These are phyloP conservation scores for Rugalucina vietnamica DNA, from an alignment of 2,888 invertebrate species.

Conservation along the genomic window DNA sequence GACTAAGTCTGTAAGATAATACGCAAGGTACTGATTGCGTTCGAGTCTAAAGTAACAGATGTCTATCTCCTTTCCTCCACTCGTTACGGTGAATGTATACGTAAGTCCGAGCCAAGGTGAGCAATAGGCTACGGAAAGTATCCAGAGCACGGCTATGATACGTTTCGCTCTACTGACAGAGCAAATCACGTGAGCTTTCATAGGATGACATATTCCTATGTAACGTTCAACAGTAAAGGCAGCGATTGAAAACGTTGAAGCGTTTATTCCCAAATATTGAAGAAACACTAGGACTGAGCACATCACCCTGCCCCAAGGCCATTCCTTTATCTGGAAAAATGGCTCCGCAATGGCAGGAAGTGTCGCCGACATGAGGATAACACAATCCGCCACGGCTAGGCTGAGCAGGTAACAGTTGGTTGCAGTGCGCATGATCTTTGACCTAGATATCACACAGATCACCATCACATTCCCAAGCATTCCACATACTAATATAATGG, in stretches of 20 bases:
- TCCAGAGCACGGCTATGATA: conserved; percentile 87
- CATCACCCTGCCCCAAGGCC: conserved; percentile 85
- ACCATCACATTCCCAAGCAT: conserved; percentile 86
- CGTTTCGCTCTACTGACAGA: conserved; percentile 86
- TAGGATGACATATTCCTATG: conserved; percentile 88
- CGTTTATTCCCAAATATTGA: conserved; percentile 87
- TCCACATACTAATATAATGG: conserved; percentile 85
- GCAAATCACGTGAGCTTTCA: conserved; percentile 86
- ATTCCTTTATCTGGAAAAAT: conserved; percentile 84
- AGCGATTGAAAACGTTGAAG: conserved; percentile 87
- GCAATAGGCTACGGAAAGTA: conserved; percentile 86
- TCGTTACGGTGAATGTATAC: conserved; percentile 81
- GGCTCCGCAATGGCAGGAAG: conserved; percentile 85
- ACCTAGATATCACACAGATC: conserved; percentile 85
- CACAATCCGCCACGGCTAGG: conserved; percentile 86
- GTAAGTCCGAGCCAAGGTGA: conserved; percentile 87
- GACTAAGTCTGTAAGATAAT: conserved; percentile 87
- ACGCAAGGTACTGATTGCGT: conserved; percentile 84
- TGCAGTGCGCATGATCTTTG: conserved; percentile 85
- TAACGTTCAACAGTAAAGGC: conserved; percentile 88
- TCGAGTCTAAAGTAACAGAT: conserved; percentile 85
- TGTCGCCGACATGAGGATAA: conserved; percentile 86
- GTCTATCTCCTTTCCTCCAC: conserved; percentile 81
- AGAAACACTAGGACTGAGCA: conserved; percentile 86
- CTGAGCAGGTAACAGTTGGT: conserved; percentile 88